Base-by-base conservation (phyloP, 2,113 vertebrate genomes). In the Ondatra zibethicus region DNA sequence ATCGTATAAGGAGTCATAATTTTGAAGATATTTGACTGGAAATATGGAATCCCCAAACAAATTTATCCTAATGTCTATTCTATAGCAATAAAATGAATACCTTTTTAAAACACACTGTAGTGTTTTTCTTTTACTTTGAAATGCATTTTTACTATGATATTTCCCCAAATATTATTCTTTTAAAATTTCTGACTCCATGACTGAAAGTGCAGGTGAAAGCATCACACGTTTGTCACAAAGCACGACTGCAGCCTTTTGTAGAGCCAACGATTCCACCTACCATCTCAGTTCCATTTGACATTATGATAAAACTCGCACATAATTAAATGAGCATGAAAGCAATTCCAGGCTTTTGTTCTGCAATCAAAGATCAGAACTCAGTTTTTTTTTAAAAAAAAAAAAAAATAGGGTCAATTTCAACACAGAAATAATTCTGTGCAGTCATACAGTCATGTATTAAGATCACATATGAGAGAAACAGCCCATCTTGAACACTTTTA, bases 311-410 rank as follows among this genome's bases (percentile, higher is more conserved):
- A 25, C 81, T 92, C 77, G 68, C 70, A 88, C 91, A 91, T 92
- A 91, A 63, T 93, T 96, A 93, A 97, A 96, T 94, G 73, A 98
- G 91, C 65, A 97, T 61, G 88, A 98, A 97, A 91, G 16, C 7
- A 93, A 17, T 95, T 96, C 93, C 33, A 96, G 61, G 21, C 75
- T 96, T 98, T 95, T 55, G 23, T 96, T 88, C 72, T 81, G 97
- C 61, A 91, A 13, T 88, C 82, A 88, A 85, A 96, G 94, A 94
- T 95, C 47, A 89, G 68, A 97, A 97, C 16, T 27, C 89, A 70
- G 4, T 39, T 97, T 9, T n/a, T n/a, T n/a, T n/a, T n/a, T n/a
- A n/a, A n/a, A n/a, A n/a, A n/a, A n/a, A 89, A 80, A 66, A 96
- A 68, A 90, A 27, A 63, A 91, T 36, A 96, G 61, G 45, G 78